phyloP scores from a whole-genome alignment of 2,888 invertebrate genomes.

The Drosophila subsilvestris region DNA sequence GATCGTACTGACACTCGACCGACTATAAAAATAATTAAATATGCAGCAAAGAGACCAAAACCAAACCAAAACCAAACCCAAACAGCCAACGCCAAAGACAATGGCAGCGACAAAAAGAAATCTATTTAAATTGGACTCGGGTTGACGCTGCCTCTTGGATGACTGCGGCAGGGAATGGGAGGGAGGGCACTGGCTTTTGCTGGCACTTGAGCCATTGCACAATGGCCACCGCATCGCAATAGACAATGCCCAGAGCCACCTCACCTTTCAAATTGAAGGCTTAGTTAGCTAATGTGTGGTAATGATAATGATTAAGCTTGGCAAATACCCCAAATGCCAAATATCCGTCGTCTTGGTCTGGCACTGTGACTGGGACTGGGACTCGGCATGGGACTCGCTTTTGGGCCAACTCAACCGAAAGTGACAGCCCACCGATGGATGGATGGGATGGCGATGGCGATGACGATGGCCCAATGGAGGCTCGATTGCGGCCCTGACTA shows the following conservation, averaged over 20 bases:
- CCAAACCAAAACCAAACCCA: constrained; percentile 1
- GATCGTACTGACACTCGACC: constrained; percentile 40
- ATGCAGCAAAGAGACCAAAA: constrained; percentile 46
- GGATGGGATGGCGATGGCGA: constrained; percentile 6
- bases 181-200: constrained; percentile 23
- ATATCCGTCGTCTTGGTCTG: constrained; percentile 27
- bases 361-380: not conserved
- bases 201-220: constrained; percentile 49
- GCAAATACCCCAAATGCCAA: constrained; percentile 57
- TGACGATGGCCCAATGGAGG: constrained; percentile 28
- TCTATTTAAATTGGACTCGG: constrained; percentile 67
- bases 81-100: constrained; percentile 33
- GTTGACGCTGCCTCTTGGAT: constrained; percentile 3
- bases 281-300: constrained; percentile 65
- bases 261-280: constrained; percentile 77
- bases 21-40: constrained; percentile 63
- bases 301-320: constrained; percentile 73
- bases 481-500: constrained; percentile 33
- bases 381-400: constrained; percentile 7
- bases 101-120: constrained; percentile 53
- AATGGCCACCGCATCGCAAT: constrained; percentile 44
- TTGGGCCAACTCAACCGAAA: constrained; percentile 25
- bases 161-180: constrained; percentile 15
- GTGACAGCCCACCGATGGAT: constrained; percentile 23
- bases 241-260: constrained; percentile 60